These are phyloP conservation scores for Cossypha heuglini DNA, from an alignment of 2,797 vertebrate species.

Conservation along the genomic window DNA sequence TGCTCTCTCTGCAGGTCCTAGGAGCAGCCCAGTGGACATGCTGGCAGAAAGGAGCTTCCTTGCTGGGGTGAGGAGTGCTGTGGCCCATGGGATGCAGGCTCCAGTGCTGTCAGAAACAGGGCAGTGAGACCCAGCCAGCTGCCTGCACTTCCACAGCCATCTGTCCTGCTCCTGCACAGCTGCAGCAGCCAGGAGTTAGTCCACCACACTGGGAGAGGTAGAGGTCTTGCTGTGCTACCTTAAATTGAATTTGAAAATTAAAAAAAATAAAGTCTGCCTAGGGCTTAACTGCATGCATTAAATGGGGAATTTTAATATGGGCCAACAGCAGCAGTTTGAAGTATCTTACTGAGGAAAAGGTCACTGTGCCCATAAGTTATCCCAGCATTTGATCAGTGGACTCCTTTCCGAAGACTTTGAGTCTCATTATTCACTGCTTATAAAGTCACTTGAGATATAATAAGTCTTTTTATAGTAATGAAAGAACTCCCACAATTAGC, in stretches of 20 bases:
- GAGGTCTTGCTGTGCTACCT: constrained; percentile 11
- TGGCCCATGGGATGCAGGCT: background rate
- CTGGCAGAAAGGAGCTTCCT: background rate
- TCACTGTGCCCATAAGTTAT: constrained; percentile 71
- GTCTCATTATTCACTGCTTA: constrained; percentile 76
- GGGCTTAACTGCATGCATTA: background rate
- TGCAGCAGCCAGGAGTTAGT: background rate
- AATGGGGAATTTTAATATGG: constrained; percentile 64
- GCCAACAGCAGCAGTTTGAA: constrained; percentile 65
- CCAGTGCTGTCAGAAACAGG: background rate
- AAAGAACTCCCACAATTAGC: constrained; percentile 77
- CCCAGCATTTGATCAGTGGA: constrained; percentile 69
- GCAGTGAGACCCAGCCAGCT: background rate
- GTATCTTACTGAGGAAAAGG: constrained; percentile 71
- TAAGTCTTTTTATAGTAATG: constrained; percentile 74
- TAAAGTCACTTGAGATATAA: constrained; percentile 76
- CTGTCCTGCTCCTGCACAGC: background rate
- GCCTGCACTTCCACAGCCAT: background rate
- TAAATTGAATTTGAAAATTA: constrained; percentile 25
- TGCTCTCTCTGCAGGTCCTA: background rate
- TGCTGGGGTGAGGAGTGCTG: background rate
- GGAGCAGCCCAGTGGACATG: background rate
- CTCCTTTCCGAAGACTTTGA: constrained; percentile 61
- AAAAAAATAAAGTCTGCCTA: background rate
- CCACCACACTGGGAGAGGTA: background rate